Base-by-base conservation (phyloP, 2,113 vertebrate genomes). In the Eulemur rufifrons region DNA sequence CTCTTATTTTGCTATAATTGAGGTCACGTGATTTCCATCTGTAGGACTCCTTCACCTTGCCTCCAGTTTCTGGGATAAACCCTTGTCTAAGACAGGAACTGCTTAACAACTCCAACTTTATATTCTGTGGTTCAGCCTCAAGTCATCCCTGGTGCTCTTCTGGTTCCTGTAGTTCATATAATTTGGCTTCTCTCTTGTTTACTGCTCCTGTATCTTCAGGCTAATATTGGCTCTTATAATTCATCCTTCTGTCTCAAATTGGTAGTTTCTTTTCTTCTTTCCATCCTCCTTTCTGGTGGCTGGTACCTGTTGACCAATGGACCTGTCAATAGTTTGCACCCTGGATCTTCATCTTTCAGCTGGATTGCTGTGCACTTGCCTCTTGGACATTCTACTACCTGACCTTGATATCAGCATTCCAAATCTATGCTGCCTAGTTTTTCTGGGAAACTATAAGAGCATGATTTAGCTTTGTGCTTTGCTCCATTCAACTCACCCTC, bases 401-500 rank as follows among this genome's bases (percentile, higher is more conserved):
- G 17, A 5, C n/a, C 66, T 77, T 84, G 8, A 54, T 96, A 52
- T 42, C 7, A 32, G 88, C 45, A 23, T 86, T 73, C 15, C 8
- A 47, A 50, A 77, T 77, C 14, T 34, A 2, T 42, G 21, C 4
- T 54, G 20, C 34, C 4, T 34, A 5, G 7, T 68, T 8, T 23
- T 84, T 69, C 2, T 20, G 20, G 18, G 32, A 80, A 76, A 69
- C 4, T 69, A 9, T 54, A 11, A 5, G 68, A n/a, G 10, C 7
- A 77, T 56, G 71, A 81, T 50, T 90, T 81, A 42, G 9, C 5
- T 50, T 66, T 71, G 9, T 18, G 2, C 8, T 85, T 90, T 64
- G 59, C 3, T 8, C 4, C 2, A 17, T 6, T 59, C 15, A 52
- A 13, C 1, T 12, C 3, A 68, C 15, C 12, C 0, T 73, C 11